Evolutionary conservation across 2,888 invertebrate species (phyloP).

Genomic region (Odontocolon sp.): DNA sequence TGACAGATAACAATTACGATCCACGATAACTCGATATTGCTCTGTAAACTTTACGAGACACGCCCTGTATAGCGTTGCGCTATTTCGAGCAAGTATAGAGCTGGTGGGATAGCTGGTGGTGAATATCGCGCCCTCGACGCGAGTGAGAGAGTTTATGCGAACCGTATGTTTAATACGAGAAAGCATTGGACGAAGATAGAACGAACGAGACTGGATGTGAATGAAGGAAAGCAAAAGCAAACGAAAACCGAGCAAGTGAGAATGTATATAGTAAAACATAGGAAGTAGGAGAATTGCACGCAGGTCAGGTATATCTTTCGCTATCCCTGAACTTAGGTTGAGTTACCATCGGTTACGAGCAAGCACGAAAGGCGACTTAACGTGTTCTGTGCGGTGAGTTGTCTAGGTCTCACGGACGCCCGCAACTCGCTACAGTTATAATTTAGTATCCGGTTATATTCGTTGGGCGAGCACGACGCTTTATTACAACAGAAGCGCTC

Average conservation of each 20-base stretch:
- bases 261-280: no score
- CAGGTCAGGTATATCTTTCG: neutral
- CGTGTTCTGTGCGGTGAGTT: neutral
- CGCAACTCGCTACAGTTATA: conserved; percentile 21
- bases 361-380: conserved; percentile 23
- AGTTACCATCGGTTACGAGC: conserved; percentile 10
- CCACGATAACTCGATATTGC: conserved; percentile 26
- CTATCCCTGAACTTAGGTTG: conserved; percentile 6
- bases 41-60: conserved; percentile 23
- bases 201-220: no score
- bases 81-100: neutral
- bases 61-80: neutral
- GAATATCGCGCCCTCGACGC: neutral
- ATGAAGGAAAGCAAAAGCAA: no score
- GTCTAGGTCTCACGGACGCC: neutral
- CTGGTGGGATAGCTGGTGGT: neutral
- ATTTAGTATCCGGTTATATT: conserved; percentile 50
- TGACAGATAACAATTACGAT: conserved; percentile 30
- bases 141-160: neutral
- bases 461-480: conserved; percentile 12
- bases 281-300: no score
- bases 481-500: conserved; percentile 40
- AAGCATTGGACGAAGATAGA: no score
- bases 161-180: no score
- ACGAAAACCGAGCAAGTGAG: no score